These are phyloP conservation scores for Eolophus roseicapilla DNA, from an alignment of 2,113 vertebrate species.

Conservation along the genomic window DNA sequence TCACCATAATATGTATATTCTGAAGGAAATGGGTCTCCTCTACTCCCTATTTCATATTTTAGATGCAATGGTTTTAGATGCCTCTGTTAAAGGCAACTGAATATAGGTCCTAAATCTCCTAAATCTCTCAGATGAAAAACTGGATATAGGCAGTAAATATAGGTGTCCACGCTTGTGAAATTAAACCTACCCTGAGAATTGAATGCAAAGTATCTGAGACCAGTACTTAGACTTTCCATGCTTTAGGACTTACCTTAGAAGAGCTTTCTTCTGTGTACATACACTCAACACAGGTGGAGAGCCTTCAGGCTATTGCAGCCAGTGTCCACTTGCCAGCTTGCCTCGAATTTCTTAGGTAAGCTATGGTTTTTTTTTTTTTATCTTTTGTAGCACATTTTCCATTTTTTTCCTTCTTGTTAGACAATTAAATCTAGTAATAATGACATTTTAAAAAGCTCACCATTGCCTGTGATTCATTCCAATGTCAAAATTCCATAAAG, in stretches of 20 bases:
- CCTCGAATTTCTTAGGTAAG: not conserved
- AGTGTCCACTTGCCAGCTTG: not conserved
- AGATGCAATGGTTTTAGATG: not conserved
- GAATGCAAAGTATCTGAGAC: not conserved
- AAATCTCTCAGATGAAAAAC: not conserved
- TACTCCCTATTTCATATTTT: not conserved
- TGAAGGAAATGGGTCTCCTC: not conserved
- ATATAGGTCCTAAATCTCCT: not conserved
- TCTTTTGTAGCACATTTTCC: not conserved
- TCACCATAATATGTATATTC: not conserved
- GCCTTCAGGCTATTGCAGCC: not conserved
- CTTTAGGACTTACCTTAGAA: accelerated
- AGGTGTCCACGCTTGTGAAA: not conserved
- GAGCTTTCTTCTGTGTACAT: not conserved
- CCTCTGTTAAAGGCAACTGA: not conserved
- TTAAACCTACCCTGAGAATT: not conserved
- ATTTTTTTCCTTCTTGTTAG: not conserved
- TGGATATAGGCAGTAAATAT: not conserved
- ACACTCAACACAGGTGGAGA: not conserved
- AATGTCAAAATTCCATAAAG: accelerated
- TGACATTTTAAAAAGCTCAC: not conserved
- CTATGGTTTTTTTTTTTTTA: not conserved
- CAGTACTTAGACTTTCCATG: not conserved
- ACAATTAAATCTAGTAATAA: not conserved
- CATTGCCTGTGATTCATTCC: not conserved